phyloP scores from a whole-genome alignment of 1,140 invertebrate genomes.

The Sitobion miscanthi region DNA sequence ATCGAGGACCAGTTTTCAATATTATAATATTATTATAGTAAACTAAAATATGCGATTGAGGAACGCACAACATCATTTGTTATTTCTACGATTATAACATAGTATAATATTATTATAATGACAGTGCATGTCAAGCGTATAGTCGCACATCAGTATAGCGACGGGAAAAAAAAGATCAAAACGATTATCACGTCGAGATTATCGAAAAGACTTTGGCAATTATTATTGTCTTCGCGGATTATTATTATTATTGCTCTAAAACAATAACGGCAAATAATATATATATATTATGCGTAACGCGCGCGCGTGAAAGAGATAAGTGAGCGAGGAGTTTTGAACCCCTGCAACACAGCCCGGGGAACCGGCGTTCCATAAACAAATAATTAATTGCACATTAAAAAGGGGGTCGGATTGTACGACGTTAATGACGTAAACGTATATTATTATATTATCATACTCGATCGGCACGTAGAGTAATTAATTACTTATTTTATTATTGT shows the following conservation, averaged over 20 bases:
- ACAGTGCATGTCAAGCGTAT: too few relatives aligned
- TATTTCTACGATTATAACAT: too few relatives aligned
- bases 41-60: too few relatives aligned
- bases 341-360: not conserved
- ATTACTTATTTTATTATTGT: not conserved
- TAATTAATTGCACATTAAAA: slow-evolving; percentile 53
- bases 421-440: not conserved
- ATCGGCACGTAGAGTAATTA: not conserved
- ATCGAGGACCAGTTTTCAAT: too few relatives aligned
- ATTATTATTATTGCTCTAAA: not conserved
- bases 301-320: not conserved
- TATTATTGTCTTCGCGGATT: not conserved
- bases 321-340: not conserved
- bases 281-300: not conserved
- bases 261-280: not conserved
- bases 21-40: too few relatives aligned
- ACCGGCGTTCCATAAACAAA: slow-evolving; percentile 45
- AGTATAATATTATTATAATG: too few relatives aligned
- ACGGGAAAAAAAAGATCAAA: too few relatives aligned
- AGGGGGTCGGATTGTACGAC: not conserved
- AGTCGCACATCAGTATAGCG: too few relatives aligned
- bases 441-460: too few relatives aligned
- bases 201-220: not conserved
- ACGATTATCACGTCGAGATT: too few relatives aligned
- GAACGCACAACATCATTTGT: too few relatives aligned